These are phyloP conservation scores for Mesitornis unicolor DNA, from an alignment of 2,113 vertebrate genomes.

Conservation along the genomic window DNA sequence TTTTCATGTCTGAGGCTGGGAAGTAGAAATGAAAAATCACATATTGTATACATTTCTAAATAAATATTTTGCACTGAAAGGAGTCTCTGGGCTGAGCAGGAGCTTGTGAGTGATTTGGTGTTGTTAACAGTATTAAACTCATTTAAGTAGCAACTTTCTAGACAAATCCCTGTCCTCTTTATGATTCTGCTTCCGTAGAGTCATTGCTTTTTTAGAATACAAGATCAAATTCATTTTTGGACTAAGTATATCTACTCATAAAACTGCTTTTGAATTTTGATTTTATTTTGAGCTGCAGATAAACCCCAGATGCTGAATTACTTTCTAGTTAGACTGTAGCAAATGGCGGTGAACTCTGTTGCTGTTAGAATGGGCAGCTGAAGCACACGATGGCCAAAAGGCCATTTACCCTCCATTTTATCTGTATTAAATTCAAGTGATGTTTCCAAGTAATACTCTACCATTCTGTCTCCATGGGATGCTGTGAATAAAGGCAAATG, in stretches of 20 bases:
- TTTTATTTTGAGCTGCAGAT: not conserved
- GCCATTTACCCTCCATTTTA: not conserved
- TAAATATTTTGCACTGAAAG: not conserved
- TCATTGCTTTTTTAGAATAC: not conserved
- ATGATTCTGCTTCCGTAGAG: not conserved
- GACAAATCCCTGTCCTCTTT: not conserved
- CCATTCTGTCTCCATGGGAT: not conserved
- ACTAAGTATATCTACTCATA: not conserved
- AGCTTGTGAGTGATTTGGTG: not conserved
- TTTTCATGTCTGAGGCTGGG: not conserved
- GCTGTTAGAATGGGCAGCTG: not conserved
- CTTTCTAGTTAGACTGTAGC: not conserved
- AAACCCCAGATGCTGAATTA: not conserved
- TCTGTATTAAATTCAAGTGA: not conserved
- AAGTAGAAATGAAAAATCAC: not conserved
- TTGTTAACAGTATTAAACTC: not conserved
- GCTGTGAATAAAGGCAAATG: not conserved
- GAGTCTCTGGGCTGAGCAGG: not conserved
- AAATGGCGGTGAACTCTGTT: fast-evolving
- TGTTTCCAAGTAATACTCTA: not conserved
- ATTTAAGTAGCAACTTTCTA: not conserved
- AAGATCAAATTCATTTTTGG: not conserved
- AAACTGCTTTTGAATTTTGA: not conserved
- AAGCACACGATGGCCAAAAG: not conserved
- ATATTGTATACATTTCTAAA: not conserved